Base-by-base conservation (phyloP, 2,888 invertebrate species). In the Agrochola circellaris region DNA sequence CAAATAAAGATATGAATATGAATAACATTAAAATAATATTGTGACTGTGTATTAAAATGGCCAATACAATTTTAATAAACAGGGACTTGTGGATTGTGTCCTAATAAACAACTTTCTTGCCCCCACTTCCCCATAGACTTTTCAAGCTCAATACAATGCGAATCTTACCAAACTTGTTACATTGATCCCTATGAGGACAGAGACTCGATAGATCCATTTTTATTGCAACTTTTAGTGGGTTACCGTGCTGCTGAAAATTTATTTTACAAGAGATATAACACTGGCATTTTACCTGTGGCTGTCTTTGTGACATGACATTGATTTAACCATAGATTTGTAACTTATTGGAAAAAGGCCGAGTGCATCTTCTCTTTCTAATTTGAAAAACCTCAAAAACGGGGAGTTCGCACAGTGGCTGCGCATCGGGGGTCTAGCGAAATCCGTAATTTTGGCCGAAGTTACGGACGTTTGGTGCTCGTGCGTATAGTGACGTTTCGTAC, bases 121-220 rank as follows among this genome's bases (percentile, higher is more conserved):
- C 13, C 0, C 8, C 13, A 56, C 56, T 64, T 26, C 38, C 15
- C 15, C 5, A 15, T 20, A n/a, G 9, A 60, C 1, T 76, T n/a
- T 45, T 38, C 1, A 51, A 42, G 20, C 15, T 51, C 4, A 60
- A 45, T 42, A 45, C 23, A 77, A 26, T 42, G 13, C 34, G 5
- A 64, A 62, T 80, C 88, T 88, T 77, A 88, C 94, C 91, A 77
- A 93, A 93, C 66, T 85, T 92, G 84, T 81, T 94, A 87, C 95
- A 95, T n/a, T 90, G 86, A 4, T 90, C 88, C 87, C 79, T 93
- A 77, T 89, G 70, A 6, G 89, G 81, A 79, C 95, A 95, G 7
- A 92, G 51, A 70, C 75, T 72, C 26, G 88, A 78, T 34, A 91
- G 61, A 87, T 93, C 91, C 92, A 93, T 92, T n/a, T 66, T 84